A percentile compares a stretch with the other conserved stretches of the same genome.
phyloP scores from a whole-genome alignment of 2,888 invertebrate species.

The Pseudococcus viburni region DNA sequence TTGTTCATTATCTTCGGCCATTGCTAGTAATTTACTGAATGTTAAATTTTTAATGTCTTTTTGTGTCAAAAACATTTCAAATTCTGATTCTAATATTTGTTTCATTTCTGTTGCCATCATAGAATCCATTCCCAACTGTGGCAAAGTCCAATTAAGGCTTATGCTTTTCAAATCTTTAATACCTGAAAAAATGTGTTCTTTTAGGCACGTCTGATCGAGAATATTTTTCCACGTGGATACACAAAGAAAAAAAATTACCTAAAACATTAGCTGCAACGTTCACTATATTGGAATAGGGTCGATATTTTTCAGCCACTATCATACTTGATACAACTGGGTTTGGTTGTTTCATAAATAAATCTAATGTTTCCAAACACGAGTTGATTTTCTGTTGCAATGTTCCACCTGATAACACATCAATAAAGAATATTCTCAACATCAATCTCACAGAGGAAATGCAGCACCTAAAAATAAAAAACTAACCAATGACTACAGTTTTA shows the following conservation, averaged over 20 bases:
- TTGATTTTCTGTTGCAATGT: conserved; percentile 88
- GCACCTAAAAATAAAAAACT: not conserved
- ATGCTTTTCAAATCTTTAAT: conserved; percentile 80
- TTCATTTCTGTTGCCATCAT: conserved; percentile 98
- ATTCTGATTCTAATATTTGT: conserved; percentile 90
- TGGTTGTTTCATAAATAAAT: conserved; percentile 78
- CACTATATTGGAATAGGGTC: conserved; percentile 72
- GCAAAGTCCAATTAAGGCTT: conserved; percentile 81
- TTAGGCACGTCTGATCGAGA: not conserved
- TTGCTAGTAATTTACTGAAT: conserved; percentile 76
- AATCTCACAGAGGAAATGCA: too few species aligned
- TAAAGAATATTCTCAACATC: too few species aligned
- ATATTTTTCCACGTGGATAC: conserved; percentile 69
- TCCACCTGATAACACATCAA: conserved; percentile 74
- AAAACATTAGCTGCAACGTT: conserved; percentile 75
- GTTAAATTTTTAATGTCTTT: conserved; percentile 88
- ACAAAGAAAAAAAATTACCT: not conserved
- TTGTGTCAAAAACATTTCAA: conserved; percentile 86
- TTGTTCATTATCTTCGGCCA: conserved; percentile 67
- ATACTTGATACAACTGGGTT: conserved; percentile 83
- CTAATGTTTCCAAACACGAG: conserved; percentile 83
- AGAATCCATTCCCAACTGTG: conserved; percentile 96
- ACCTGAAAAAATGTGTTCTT: conserved; percentile 70
- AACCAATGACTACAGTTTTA: not conserved
- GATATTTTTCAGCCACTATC: conserved; percentile 88